Evolutionary conservation across 2,113 vertebrate genomes (phyloP), one percentile per base, ranked within the genome.

Genomic region (Syngnathus scovelli): DNA sequence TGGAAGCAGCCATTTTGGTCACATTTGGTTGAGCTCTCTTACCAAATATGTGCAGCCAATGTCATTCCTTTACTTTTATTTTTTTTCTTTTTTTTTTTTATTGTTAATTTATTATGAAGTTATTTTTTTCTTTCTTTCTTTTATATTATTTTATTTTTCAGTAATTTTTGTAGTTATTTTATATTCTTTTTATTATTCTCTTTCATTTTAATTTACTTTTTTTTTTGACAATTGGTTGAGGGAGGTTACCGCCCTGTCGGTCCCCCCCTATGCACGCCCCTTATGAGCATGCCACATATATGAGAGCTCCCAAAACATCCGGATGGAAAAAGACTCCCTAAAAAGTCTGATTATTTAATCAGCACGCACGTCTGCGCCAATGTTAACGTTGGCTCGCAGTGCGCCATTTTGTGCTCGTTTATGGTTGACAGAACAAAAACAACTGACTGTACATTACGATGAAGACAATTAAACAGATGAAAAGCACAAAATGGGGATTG

Each of bases 11-110:
- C 52, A 64, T 64, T 63, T 58, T n/a, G 66, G 76, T 67, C 75
- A 77, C 58, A 67, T 79, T 82, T 85, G 83, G 83, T 89, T 78
- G 87, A 90, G 87, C 86, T 88, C 86, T 88, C 70, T 3, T 77
- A 70, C 70, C 72, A 76, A 81, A 77, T 78, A 81, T 74, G 69
- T 77, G 78, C 75, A 81, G 72, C 71, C 58, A 67, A 66, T 74
- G 85, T 82, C 84, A 88, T 87, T 90, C 81, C 87, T 85, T 79
- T 76, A 78, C 2, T 13, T 44, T 70, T 65, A 60, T 48, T 54
- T 23, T 51, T 46, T 33, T 33, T 46, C 10, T 1, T 46, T 11
- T 46, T 46, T n/a, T 2, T 0, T 58, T 55, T 58, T 59, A n/a
- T 5, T 39, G 41, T 66, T 48, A 36, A 5, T 51, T 10, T 56